Evolutionary conservation across 2,888 invertebrate genomes (phyloP), one percentile per base, ranked within the genome.

Genomic region (Vesta saturnalis): DNA sequence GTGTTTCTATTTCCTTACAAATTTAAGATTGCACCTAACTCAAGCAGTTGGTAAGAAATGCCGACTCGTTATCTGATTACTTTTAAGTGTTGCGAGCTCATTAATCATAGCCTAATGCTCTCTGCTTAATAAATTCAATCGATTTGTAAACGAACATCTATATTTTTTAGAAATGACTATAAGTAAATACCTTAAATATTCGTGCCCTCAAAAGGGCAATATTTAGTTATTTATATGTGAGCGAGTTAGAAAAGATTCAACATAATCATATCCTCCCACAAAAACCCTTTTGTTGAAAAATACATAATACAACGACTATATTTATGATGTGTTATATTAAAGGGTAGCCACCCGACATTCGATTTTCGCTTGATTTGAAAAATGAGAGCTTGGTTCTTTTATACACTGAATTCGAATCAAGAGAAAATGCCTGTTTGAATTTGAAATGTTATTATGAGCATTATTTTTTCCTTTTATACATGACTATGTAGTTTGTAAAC

Each of bases 301-400:
- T 61, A 60, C 63, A 68, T 67, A 61, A 68, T 59, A 64, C 60
- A 57, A 60, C 47, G 14, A 21, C 35, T 39, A 60, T 64, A 64
- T 68, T 68, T 68, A 60, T 56, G 46, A 52, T 67, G 62, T 35
- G 46, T 18, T 60, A 55, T 60, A 68, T 68, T 68, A 68, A 68
- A 68, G 68, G 68, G 68, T 68, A 68, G 68, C 35, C 64, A 68
- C 47, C 60, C 64, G 60, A 60, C 60, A 57, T 68, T 68, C 60
- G 57, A 68, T 68, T 64, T 64, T 64, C 68, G 68, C 64, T 68
- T 60, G 64, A 60, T 60, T 68, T 68, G 68, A 68, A 68, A 68
- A 68, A 68, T 64, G 59, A 68, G 68, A 60, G 64, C 67, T 18
- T 19, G 56, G 30, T 64, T 60, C 57, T 60, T 63, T 67, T 35